phyloP scores from a whole-genome alignment of 37 sponge, comb jelly and placozoan species.

The Geodia barretti region DNA sequence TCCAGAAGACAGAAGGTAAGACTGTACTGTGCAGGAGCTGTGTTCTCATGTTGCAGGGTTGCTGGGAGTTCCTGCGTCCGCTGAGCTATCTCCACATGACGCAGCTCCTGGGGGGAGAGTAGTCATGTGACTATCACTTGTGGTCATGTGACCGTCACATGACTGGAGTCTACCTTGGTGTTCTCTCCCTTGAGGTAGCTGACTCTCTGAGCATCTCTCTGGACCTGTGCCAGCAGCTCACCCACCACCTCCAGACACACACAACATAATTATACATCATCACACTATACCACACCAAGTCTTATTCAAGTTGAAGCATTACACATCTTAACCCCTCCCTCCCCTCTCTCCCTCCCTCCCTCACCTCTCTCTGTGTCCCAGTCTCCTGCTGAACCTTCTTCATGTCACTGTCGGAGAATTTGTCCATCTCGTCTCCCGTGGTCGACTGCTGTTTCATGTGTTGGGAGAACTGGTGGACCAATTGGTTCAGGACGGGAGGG shows the following conservation, averaged over 20 bases:
- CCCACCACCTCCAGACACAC: conserved; percentile 21
- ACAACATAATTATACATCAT: background rate
- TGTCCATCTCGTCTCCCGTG: conserved; percentile 43
- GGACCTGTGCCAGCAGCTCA: conserved; percentile 20
- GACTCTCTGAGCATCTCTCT: conserved; percentile 45
- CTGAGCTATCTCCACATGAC: conserved; percentile 73
- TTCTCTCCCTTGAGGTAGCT: conserved; percentile 54
- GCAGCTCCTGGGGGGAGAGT: conserved; percentile 37
- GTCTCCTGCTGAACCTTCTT: conserved; percentile 61
- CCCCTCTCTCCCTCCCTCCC: background rate
- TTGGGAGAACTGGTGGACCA: conserved; percentile 29
- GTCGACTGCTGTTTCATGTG: conserved; percentile 61
- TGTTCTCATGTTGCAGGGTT: conserved; percentile 75
- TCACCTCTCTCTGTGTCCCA: conserved; percentile 47
- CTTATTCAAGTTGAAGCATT: background rate
- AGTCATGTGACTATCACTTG: background rate
- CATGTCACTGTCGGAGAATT: conserved; percentile 40
- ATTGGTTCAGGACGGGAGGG: conserved; percentile 25
- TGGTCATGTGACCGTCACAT: background rate
- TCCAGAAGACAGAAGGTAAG: background rate
- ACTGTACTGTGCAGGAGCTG: conserved; percentile 65
- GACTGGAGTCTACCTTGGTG: conserved; percentile 14
- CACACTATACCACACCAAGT: background rate
- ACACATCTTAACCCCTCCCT: background rate
- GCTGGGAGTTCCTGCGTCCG: conserved; percentile 74